A percentile compares a stretch with the other conserved stretches of the same genome.
These are phyloP conservation scores for Actinia tenebrosa DNA, from an alignment of 64 coral and sea anemone species.

Conservation along the genomic window DNA sequence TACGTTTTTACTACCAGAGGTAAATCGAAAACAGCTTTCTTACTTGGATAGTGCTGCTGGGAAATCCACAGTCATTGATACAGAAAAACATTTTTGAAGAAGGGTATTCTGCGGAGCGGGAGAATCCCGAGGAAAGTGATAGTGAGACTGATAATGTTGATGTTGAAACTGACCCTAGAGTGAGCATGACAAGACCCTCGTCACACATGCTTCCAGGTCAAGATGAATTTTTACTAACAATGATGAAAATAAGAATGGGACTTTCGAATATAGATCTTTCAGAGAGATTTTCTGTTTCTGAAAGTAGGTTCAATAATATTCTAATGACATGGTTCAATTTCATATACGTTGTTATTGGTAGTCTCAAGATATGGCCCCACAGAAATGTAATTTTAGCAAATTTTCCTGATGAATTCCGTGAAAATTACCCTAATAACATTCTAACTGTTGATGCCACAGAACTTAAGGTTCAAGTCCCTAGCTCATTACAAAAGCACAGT, in stretches of 20 bases:
- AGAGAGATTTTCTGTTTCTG: constrained; percentile 41
- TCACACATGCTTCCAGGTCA: constrained; percentile 35
- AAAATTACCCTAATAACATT: constrained; percentile 47
- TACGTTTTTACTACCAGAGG: constrained; percentile 12
- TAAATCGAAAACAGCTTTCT: not conserved
- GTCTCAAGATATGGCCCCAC: constrained; percentile 58
- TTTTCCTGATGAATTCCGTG: constrained; percentile 21
- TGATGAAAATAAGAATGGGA: constrained; percentile 63
- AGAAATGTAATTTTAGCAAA: constrained; percentile 58
- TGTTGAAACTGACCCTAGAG: not conserved
- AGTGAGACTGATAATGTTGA: not conserved
- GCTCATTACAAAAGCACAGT: constrained; percentile 35
- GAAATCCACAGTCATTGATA: constrained; percentile 6
- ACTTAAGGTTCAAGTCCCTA: constrained; percentile 62
- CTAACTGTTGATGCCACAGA: constrained; percentile 62
- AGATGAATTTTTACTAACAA: constrained; percentile 42
- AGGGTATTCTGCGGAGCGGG: not conserved
- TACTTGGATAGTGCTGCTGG: not conserved
- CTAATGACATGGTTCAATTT: constrained; percentile 59
- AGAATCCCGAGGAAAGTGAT: not conserved
- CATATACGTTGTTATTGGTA: constrained; percentile 37
- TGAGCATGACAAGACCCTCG: not conserved
- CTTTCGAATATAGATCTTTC: constrained; percentile 33
- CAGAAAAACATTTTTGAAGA: constrained; percentile 28
- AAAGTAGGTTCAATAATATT: constrained; percentile 44